These are phyloP conservation scores for Melanerpes aurifrons DNA, from an alignment of 2,113 vertebrate genomes.

Conservation along the genomic window DNA sequence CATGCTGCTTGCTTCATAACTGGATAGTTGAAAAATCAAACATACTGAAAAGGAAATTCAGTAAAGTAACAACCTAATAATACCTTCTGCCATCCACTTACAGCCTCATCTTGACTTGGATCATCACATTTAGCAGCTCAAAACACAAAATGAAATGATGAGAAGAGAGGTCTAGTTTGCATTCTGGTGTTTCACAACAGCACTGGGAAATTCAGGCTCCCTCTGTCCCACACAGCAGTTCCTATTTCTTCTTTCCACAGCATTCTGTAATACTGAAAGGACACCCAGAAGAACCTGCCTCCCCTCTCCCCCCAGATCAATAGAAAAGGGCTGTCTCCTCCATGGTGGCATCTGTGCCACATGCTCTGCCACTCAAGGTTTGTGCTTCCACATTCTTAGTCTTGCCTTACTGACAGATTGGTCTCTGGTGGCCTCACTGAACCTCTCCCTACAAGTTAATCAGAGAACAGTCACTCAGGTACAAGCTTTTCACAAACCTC, in stretches of 20 bases:
- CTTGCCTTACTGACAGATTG: background rate
- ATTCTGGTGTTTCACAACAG: background rate
- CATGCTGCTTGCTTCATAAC: background rate
- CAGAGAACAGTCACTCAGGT: background rate
- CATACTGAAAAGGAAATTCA: background rate
- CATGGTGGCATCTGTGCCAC: background rate
- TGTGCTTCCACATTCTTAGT: background rate
- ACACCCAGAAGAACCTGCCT: background rate
- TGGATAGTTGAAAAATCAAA: background rate
- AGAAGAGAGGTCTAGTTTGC: background rate
- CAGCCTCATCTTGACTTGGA: background rate
- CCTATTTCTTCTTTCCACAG: background rate
- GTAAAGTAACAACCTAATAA: background rate
- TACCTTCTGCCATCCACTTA: background rate
- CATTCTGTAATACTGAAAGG: background rate
- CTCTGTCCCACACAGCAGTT: background rate
- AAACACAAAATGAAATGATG: background rate
- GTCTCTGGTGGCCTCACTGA: background rate
- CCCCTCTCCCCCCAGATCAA: background rate
- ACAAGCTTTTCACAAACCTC: background rate
- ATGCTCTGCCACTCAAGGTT: background rate
- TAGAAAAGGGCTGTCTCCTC: background rate
- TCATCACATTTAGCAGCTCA: background rate
- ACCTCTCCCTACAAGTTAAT: background rate
- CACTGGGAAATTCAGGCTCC: background rate